A percentile compares a stretch with the other conserved stretches of the same genome.
Conservation (phyloP, 2,113 vertebrate species). For the Spermophilus dauricus region DNA sequence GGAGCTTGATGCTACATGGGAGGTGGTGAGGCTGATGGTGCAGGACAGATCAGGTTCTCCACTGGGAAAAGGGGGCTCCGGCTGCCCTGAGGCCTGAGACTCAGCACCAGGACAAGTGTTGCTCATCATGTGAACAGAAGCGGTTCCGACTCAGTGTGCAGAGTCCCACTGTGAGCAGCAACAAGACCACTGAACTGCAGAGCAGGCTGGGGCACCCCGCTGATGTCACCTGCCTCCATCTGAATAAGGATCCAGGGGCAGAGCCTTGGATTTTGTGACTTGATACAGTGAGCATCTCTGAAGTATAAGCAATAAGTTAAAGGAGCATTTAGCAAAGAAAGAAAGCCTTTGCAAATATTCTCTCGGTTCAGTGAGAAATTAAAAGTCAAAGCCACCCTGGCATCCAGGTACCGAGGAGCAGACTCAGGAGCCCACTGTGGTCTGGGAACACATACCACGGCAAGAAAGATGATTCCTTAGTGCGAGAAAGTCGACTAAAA, state of each 20-base stretch:
- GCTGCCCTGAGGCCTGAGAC: neutral
- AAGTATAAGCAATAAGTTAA: neutral
- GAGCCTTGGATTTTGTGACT: neutral
- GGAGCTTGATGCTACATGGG: accelerated
- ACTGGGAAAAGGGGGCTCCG: neutral
- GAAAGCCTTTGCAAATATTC: constrained; percentile 11
- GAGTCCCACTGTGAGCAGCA: too few relatives aligned
- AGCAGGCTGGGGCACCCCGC: accelerated
- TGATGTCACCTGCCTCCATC: accelerated
- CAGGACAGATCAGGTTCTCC: too few relatives aligned
- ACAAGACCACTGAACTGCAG: accelerated
- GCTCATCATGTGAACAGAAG: accelerated
- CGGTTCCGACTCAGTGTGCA: accelerated
- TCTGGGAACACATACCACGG: constrained; percentile 49
- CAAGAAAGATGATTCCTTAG: constrained; percentile 47
- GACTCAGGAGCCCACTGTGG: constrained; percentile 13
- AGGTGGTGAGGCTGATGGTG: accelerated
- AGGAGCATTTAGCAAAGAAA: neutral
- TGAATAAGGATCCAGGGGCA: neutral
- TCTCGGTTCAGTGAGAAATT: constrained; percentile 24
- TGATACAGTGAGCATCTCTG: neutral
- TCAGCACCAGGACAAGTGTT: neutral
- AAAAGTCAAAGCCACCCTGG: neutral
- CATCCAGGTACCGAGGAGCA: neutral
- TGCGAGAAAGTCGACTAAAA: constrained; percentile 72